Evolutionary conservation across 1,140 invertebrate species (phyloP), one percentile per base, ranked within the genome.

Genomic region (Cylas formicarius): DNA sequence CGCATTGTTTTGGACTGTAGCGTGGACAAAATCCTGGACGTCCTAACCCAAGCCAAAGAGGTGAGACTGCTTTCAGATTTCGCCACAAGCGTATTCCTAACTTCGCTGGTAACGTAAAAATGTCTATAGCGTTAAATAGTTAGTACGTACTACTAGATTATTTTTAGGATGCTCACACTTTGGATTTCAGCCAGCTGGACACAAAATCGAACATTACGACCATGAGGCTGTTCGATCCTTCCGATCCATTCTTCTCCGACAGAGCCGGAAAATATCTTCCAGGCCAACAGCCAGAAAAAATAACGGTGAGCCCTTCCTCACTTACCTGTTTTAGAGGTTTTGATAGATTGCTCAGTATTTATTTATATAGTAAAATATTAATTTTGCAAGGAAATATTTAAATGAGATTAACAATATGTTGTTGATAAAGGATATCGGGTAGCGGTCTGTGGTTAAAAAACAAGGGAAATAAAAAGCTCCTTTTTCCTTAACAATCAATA

Each of bases 1-100:
- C 77, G 82, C 50, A 77, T 96, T 6, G 72, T 95, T 4, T 56
- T 96, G 1, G 88, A 95, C 52, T 88, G 88, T 48, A 64, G 72
- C 0, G 67, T 75, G 0, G 73, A 84, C 2, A 78, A 78, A 41
- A 68, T 90, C 0, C 53, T 77, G 0, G 56, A 71, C 1, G 72
- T 90, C 20, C 67, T 93, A 10, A 69, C 73, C 19, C 83, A 91
- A 65, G 87, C 87, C 0, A 77, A 81, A 57, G 82, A 90, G 61
- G 76, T 92, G 1, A 82, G 83, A 46, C 76, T 92, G 65, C 68
- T 91, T 52, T 77, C 77, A 24, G 46, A 48, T 82, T 84, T 57
- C 82, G 85, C 57, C 71, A 72, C 60, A 69, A 66, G 43, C 73
- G 74, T 48, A 35, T 71, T 80, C 4, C 60, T 81, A 31, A 74